Base-by-base conservation (phyloP, 2,797 vertebrate species). In the Mus minutoides region DNA sequence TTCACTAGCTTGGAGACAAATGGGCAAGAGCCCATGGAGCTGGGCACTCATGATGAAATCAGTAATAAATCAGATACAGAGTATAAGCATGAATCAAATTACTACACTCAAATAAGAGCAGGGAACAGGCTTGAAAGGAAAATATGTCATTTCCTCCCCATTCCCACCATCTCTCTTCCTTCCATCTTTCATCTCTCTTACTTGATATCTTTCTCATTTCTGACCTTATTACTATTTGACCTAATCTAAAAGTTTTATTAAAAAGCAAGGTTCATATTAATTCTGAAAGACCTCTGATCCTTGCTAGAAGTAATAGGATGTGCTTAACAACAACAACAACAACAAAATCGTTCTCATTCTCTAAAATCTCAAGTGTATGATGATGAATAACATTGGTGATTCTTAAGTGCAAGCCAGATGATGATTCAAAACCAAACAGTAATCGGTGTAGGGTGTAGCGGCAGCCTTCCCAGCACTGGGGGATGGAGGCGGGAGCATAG, bases 51-150 rank as follows among this genome's bases (percentile, higher is more conserved):
- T 96, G 97, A 97, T 97, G 97, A 97, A 97, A 97, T 97, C 94
- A 95, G 97, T 91, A 96, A 97, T 98, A 97, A 97, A 98, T 98
- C 97, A 98, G 96, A 97, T 78, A 97, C 96, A 97, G 92, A 97
- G 92, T 92, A 95, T 98, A 98, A 97, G 97, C 97, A 97, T 97
- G 97, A 97, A 97, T 98, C 97, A 97, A 97, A 98, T 98, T 97
- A 97, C 96, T 97, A 79, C 95, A 92, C 96, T 97, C 95, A 97
- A 97, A 97, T 97, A 95, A 94, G 87, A 97, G 88, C 84, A 52
- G 80, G 96, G 97, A 94, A 89, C 95, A 84, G 94, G 90, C 88
- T 95, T 94, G 95, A 96, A 97, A 96, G 95, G 95, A 97, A 98
- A 98, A 96, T 97, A 97, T 97, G 96, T 96, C 97, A 97, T 96